Base-by-base conservation (phyloP, 1,140 invertebrate species). In the Copidosoma floridanum region DNA sequence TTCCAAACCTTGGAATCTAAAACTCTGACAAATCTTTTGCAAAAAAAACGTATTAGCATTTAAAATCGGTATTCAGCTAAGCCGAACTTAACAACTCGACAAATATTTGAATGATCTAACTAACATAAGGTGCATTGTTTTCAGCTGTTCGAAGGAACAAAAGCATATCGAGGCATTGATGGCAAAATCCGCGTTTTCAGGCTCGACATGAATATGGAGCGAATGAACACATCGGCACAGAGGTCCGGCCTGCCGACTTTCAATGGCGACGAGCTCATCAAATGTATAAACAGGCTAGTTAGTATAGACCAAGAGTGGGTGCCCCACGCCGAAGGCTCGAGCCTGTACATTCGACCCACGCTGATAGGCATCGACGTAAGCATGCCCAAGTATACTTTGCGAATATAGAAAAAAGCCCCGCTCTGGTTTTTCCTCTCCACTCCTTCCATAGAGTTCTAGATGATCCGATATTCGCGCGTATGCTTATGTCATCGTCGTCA, bases 61-160 rank as follows among this genome's bases (percentile, higher is more conserved):
- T n/a, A 7, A 41, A 53, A 27, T 53, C 41, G 12, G 7, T n/a
- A 27, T n/a, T 40, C 12, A 41, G 12, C 20, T 4, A 41, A 29
- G 16, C n/a, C n/a, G n/a, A n/a, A n/a, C n/a, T n/a, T n/a, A n/a
- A 43, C 40, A 26, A 58, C n/a, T n/a, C n/a, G 14, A 43, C 10
- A 46, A 29, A 56, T 20, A 56, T 47, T 11, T 53, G 18, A 43
- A 43, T 52, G 20, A 52, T 29, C 40, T 48, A 54, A 54, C 16
- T n/a, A n/a, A n/a, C n/a, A n/a, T n/a, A n/a, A n/a, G n/a, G n/a
- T n/a, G n/a, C n/a, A 66, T 3, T 67, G 66, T 61, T 82, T 83
- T 57, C 80, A 99, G 94, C 81, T 99, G 56, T 99, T 99, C 74
- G 98, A 99, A 87, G 98, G 98, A 44, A 88, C 99, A 87, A 99